phyloP scores from a whole-genome alignment of 1,140 invertebrate genomes.

The Drosophila pruinosa region DNA sequence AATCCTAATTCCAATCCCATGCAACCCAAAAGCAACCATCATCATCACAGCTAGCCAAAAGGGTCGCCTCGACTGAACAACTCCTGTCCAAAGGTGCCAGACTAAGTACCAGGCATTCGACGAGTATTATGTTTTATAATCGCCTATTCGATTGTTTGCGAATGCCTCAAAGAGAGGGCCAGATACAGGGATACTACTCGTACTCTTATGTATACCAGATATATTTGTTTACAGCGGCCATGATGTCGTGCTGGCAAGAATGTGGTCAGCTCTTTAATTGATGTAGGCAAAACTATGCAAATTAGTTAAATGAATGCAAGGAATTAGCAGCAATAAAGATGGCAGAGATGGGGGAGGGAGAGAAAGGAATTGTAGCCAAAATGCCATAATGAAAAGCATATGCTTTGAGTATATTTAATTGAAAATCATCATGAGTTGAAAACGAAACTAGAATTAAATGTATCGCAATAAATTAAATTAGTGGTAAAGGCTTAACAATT shows the following conservation, averaged over 20 bases:
- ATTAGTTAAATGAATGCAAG: constrained; percentile 32
- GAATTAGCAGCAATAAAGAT: background rate
- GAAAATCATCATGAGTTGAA: background rate
- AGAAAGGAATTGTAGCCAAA: background rate
- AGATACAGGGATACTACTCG: background rate
- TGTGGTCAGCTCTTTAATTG: constrained; percentile 67
- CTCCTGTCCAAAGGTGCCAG: constrained; percentile 24
- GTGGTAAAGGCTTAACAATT: no score
- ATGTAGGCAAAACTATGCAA: constrained; percentile 70
- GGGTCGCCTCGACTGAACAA: constrained; percentile 35
- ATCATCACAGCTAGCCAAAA: background rate
- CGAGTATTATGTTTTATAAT: constrained; percentile 70
- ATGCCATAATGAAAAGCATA: background rate
- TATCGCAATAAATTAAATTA: no score
- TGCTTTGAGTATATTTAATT: background rate
- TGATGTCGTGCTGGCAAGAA: constrained; percentile 18
- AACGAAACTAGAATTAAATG: background rate
- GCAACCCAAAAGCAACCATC: background rate
- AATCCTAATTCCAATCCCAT: background rate
- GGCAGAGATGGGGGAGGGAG: background rate
- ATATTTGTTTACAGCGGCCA: background rate
- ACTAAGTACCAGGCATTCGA: constrained; percentile 16
- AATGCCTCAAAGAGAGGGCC: background rate
- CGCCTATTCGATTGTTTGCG: constrained; percentile 30
- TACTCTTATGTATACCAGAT: background rate